These are phyloP conservation scores for Colossoma macropomum DNA, from an alignment of 2,113 vertebrate genomes.

Conservation along the genomic window DNA sequence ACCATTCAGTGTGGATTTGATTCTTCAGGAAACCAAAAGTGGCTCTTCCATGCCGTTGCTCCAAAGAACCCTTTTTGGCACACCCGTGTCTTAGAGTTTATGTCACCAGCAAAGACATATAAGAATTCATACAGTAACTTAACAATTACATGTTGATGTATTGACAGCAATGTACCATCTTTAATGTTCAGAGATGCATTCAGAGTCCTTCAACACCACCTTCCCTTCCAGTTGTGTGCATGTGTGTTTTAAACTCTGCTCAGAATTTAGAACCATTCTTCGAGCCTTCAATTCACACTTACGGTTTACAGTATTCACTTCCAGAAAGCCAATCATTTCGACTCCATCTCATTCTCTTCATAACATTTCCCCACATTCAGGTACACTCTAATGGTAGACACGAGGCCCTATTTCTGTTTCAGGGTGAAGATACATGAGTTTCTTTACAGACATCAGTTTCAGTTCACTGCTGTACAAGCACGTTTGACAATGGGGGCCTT, in stretches of 20 bases:
- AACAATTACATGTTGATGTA: not conserved
- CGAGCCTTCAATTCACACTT: conserved; percentile 34
- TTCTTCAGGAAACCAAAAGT: not conserved
- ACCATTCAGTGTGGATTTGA: not conserved
- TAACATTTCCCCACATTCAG: not conserved
- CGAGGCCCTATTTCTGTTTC: conserved; percentile 4
- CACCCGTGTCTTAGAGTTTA: not conserved
- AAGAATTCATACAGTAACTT: not conserved
- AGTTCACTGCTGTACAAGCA: conserved; percentile 34
- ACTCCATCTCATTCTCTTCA: conserved; percentile 4
- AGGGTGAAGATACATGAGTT: not conserved
- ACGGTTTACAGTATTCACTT: conserved; percentile 46
- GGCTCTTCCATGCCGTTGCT: too few relatives aligned
- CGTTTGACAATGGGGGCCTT: conserved; percentile 18
- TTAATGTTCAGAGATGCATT: not conserved
- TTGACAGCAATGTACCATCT: conserved; percentile 11
- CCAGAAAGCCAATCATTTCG: conserved; percentile 31
- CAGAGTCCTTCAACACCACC: conserved; percentile 6
- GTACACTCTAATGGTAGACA: conserved; percentile 23
- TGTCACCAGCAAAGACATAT: not conserved
- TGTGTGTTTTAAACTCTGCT: conserved; percentile 10
- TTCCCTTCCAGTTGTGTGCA: conserved; percentile 21
- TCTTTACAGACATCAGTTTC: conserved; percentile 15
- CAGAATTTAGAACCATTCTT: not conserved
- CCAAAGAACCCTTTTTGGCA: not conserved